phyloP scores from a whole-genome alignment of 2,113 vertebrate genomes.

The Apus apus region DNA sequence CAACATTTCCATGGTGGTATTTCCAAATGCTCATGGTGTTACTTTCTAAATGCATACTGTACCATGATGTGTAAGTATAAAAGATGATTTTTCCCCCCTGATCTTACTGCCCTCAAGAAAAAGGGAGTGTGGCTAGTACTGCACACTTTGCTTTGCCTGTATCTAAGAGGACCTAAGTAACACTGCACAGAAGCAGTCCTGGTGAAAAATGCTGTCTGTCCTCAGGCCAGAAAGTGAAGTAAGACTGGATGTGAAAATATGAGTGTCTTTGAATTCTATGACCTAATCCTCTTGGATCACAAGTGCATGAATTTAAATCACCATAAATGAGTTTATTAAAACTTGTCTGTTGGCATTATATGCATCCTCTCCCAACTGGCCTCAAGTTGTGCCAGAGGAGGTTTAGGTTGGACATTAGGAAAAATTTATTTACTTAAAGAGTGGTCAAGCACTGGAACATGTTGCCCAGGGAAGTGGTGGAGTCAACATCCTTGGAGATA shows the following conservation, averaged over 20 bases:
- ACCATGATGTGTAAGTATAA: background rate
- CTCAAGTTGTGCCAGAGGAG: too few species aligned
- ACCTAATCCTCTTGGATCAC: background rate
- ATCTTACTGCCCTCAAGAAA: background rate
- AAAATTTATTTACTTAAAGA: too few species aligned
- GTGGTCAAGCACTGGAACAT: too few species aligned
- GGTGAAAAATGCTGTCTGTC: background rate
- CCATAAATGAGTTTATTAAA: background rate
- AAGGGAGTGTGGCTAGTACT: background rate
- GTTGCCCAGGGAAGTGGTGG: too few species aligned
- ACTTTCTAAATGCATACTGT: background rate
- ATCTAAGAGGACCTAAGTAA: background rate
- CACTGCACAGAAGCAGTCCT: background rate
- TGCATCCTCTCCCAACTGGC: background rate
- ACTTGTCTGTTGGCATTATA: background rate
- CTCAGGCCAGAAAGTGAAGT: background rate
- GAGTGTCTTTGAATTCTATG: background rate
- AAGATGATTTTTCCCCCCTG: fast-evolving
- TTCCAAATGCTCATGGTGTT: background rate
- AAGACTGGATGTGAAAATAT: background rate
- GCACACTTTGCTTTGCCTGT: background rate
- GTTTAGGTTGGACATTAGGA: too few species aligned
- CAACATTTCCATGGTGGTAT: background rate
- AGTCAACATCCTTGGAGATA: too few species aligned
- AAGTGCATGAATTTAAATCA: background rate